Evolutionary conservation across 2,797 vertebrate genomes (phyloP).

Genomic region (Centroberyx gerrardi): DNA sequence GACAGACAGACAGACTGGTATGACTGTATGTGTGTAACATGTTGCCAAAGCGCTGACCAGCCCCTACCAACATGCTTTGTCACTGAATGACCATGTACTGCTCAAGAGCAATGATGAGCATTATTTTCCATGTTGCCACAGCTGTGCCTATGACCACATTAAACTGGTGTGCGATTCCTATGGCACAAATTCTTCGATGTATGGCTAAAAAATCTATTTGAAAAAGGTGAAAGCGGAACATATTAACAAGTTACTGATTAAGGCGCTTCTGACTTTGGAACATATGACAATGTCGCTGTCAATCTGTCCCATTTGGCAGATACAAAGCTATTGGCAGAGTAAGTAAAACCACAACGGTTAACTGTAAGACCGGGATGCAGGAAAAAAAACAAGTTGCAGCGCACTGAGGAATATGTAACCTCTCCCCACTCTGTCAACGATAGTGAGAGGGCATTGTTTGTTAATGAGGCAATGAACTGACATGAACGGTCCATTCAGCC

Average conservation of each 20-base stretch:
- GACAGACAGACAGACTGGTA: background rate
- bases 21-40: conserved; percentile 34
- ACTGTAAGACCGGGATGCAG: conserved; percentile 48
- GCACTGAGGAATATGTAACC: conserved; percentile 36
- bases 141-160: conserved; percentile 26
- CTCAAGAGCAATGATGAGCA: conserved; percentile 47
- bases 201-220: conserved; percentile 46
- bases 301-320: conserved; percentile 49
- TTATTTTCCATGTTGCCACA: conserved; percentile 29
- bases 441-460: conserved; percentile 51
- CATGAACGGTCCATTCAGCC: conserved; percentile 49
- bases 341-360: conserved; percentile 35
- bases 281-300: background rate
- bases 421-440: conserved; percentile 58
- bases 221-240: conserved; percentile 35
- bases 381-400: conserved; percentile 61
- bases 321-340: conserved; percentile 54
- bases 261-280: conserved; percentile 34
- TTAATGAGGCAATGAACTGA: conserved; percentile 59
- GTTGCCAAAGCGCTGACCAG: conserved; percentile 42
- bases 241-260: conserved; percentile 40
- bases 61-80: conserved; percentile 43
- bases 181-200: conserved; percentile 38
- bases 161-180: conserved; percentile 16
- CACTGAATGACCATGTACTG: conserved; percentile 18